phyloP scores from a whole-genome alignment of 2,113 vertebrate species.

The Rostratula benghalensis region DNA sequence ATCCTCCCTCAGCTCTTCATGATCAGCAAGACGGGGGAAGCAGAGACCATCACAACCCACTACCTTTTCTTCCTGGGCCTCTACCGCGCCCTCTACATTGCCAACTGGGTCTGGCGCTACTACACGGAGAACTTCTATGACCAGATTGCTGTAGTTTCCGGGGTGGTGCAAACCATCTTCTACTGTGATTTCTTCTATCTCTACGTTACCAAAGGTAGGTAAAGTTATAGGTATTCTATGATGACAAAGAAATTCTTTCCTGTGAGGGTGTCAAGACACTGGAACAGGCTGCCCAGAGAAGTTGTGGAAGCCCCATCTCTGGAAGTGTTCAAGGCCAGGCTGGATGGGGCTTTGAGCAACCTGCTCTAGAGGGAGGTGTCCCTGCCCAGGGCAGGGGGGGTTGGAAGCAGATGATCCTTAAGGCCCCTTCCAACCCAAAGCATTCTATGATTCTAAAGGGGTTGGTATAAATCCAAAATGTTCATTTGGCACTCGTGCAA shows the following conservation, averaged over 20 bases:
- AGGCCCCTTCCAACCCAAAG: too few relatives aligned
- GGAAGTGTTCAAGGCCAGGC: too few relatives aligned
- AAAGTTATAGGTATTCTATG: not conserved
- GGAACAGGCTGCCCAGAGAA: too few relatives aligned
- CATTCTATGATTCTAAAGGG: not conserved
- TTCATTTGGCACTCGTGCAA: not conserved
- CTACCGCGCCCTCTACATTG: conserved; percentile 92
- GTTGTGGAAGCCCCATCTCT: too few relatives aligned
- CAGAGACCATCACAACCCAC: conserved; percentile 95
- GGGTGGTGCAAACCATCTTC: conserved; percentile 97
- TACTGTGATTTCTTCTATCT: conserved; percentile 99
- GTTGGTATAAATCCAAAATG: not conserved
- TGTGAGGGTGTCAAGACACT: too few relatives aligned
- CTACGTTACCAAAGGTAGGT: conserved; percentile 90
- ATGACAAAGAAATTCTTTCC: too few relatives aligned
- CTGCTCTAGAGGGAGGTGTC: too few relatives aligned
- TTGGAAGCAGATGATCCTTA: too few relatives aligned
- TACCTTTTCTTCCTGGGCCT: conserved; percentile 97
- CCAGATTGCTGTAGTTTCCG: conserved; percentile 93
- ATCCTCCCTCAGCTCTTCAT: conserved; percentile 98
- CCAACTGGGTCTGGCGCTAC: conserved; percentile 97
- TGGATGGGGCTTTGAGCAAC: too few relatives aligned
- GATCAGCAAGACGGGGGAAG: conserved; percentile 97
- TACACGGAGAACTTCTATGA: conserved; percentile 92
- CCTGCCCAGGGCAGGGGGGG: too few relatives aligned